Evolutionary conservation across 37 sponge, comb jelly and placozoan genomes (phyloP), one percentile per base, ranked within the genome.

Genomic region (Crambe crambe): DNA sequence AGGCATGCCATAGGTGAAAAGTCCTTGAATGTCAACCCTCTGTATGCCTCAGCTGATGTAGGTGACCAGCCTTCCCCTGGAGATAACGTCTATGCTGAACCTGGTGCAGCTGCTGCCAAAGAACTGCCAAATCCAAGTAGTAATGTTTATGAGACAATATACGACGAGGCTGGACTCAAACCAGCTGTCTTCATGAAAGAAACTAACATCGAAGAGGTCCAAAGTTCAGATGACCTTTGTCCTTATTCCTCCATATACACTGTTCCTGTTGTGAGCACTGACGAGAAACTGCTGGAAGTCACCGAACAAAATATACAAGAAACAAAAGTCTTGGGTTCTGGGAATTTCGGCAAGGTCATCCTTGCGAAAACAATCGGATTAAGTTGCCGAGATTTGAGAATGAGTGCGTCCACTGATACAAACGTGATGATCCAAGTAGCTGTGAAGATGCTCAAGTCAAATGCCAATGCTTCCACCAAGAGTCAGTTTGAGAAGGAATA

Each of bases 401-500:
- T 90, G 47, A 75, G 78, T 0, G 29, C 64, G 5, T 74, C 62
- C 64, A 64, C 64, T n/a, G 79, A 89, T 51, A 68, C 43, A 58
- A 66, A 37, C 41, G 17, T 83, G 20, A 74, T 56, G 17, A n/a
- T n/a, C n/a, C n/a, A n/a, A n/a, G 91, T 94, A 9, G 95, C 95
- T 62, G 43, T 94, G 29, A 94, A 94, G 81, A 83, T 66, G 63
- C 88, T 94, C 60, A 87, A 83, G 47, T 38, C 63, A 20, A 69
- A 80, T 30, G 85, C 91, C 0, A 82, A 85, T 10, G 27, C 26
- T 25, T 41, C 39, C 18, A 37, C 74, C 56, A 87, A 76, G 44
- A 84, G 87, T 61, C 70, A 83, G 1, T 94, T 94, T 39, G 88
- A 90, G 68, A 90, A 90, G 67, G 95, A 94, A 58, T 83, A 90